Base-by-base conservation (phyloP, 2,888 invertebrate genomes). In the Phortica okadai region DNA sequence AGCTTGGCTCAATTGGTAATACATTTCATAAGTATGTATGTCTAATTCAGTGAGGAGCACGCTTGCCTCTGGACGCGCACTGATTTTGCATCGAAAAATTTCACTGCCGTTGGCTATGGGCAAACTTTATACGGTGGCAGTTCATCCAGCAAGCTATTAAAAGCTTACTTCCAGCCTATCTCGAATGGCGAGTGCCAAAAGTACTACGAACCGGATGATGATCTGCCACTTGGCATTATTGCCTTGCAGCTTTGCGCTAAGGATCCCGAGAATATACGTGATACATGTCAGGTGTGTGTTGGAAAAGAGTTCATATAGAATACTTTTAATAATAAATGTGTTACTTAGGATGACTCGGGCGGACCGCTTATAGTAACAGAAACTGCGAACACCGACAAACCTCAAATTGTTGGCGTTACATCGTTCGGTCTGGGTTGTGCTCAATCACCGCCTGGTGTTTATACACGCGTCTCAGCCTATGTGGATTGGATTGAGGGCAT, bases 41-140 rank as follows among this genome's bases (percentile, higher is more conserved):
- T 33, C 5, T 66, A 77, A 3, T 69, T 74, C 42, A 2, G 2
- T 0, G 44, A 77, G 10, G 33, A n/a, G 0, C 76, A 80, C 6
- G 93, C 93, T 2, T 94, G 94, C 84, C 89, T 94, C 21, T 93
- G 92, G 87, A 87, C 85, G 1, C 85, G 82, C 59, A 45, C 45
- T 2, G 73, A 86, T 44, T 77, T 92, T 67, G 78, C 85, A 8
- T 85, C 83, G 50, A 81, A 81, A 5, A 66, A 90, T 79, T 92
- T 92, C 0, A 92, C 93, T 0, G 94, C 94, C 33, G 92, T 93
- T 67, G 95, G 94, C 44, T 94, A 94, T 92, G 95, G 95, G 6
- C 92, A 91, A 85, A 91, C 92, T 1, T 86, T 88, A 76, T 93
- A 91, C 76, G 80, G 85, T 6, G 85, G 85, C 0, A 42, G 79